These are phyloP conservation scores for Heliconius himera DNA, from an alignment of 1,140 invertebrate species.

Conservation along the genomic window DNA sequence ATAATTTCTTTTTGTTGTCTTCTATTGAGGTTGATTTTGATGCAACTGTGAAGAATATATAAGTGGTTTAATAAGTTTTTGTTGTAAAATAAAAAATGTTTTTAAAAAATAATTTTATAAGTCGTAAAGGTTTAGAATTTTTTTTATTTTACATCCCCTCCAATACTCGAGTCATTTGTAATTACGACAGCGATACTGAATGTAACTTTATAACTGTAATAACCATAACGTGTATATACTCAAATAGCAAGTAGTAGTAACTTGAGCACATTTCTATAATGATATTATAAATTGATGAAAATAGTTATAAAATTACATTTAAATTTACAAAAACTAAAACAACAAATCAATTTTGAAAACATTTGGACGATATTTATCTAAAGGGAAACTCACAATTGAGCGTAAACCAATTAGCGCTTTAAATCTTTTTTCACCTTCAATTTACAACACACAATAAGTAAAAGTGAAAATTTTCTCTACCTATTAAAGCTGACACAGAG, in stretches of 20 bases:
- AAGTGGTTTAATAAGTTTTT: background rate
- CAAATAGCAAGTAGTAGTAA: too few species aligned
- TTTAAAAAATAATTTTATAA: too few species aligned
- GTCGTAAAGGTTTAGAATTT: too few species aligned
- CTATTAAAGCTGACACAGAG: constrained; percentile 88
- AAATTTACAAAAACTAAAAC: background rate
- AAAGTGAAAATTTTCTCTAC: constrained; percentile 51
- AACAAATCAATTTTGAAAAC: background rate
- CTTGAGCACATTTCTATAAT: too few species aligned
- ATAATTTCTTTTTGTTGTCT: constrained; percentile 84
- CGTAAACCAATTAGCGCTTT: constrained; percentile 12
- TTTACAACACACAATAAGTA: constrained; percentile 10
- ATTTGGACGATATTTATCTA: background rate
- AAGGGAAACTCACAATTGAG: background rate
- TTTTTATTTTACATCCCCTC: too few species aligned
- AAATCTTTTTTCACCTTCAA: constrained; percentile 10
- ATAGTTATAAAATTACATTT: background rate
- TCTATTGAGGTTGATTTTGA: constrained; percentile 82
- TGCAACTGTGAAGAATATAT: constrained; percentile 63
- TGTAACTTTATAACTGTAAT: too few species aligned
- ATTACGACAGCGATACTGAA: too few species aligned
- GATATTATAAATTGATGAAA: too few species aligned
- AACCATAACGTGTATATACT: too few species aligned
- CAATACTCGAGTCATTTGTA: too few species aligned
- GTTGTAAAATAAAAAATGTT: too few species aligned